phyloP scores from a whole-genome alignment of 2,797 vertebrate species.

The Limosa lapponica region DNA sequence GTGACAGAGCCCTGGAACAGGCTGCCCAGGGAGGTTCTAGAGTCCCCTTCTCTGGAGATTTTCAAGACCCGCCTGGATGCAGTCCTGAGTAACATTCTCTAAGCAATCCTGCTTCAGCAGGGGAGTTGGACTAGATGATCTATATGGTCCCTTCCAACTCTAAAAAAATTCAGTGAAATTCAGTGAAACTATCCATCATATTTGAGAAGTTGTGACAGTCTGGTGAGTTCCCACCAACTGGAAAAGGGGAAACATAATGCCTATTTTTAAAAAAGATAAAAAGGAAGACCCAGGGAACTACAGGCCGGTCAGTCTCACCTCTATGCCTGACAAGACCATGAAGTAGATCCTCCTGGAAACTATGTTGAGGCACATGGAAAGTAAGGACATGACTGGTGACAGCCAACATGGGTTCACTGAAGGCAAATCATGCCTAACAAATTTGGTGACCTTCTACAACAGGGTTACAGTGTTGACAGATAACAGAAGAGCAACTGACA shows the following conservation, averaged over 20 bases:
- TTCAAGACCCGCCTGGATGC: too few species aligned
- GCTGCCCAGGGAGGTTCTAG: too few species aligned
- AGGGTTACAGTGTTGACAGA: not conserved
- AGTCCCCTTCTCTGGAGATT: too few species aligned
- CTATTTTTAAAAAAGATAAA: not conserved
- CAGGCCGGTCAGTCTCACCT: not conserved
- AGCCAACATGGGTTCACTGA: not conserved
- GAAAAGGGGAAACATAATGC: not conserved
- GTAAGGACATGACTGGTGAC: not conserved
- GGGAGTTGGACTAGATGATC: too few species aligned
- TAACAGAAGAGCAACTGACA: not conserved
- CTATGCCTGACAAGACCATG: not conserved
- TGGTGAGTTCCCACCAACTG: not conserved
- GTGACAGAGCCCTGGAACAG: too few species aligned
- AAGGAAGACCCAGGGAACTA: not conserved
- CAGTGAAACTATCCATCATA: too few species aligned
- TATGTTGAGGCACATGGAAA: not conserved
- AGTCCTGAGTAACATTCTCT: too few species aligned
- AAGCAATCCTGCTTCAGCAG: too few species aligned
- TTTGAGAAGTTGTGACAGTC: not conserved
- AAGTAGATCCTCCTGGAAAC: not conserved
- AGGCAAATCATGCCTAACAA: not conserved
- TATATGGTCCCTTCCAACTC: too few species aligned
- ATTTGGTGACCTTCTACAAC: not conserved
- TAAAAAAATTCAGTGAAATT: too few species aligned